phyloP scores from a whole-genome alignment of 2,113 vertebrate species.

The Hypanus sabinus region DNA sequence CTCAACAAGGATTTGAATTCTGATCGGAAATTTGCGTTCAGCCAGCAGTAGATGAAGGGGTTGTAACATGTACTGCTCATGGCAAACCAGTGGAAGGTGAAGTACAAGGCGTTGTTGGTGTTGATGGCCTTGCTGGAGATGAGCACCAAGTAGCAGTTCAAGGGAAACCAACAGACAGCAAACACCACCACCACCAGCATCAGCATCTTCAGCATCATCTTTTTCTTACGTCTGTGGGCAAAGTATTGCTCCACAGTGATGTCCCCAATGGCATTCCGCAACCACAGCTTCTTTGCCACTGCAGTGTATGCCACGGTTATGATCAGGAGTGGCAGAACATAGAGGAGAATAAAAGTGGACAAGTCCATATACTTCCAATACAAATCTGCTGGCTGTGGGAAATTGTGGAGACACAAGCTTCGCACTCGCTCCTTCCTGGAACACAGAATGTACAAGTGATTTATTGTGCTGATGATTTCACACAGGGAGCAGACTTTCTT shows the following conservation, averaged over 20 bases:
- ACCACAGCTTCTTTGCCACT: conserved; percentile 69
- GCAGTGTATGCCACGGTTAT: conserved; percentile 57
- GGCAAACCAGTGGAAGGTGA: conserved; percentile 66
- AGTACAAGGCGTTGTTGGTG: conserved; percentile 60
- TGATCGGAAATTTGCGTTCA: conserved; percentile 58
- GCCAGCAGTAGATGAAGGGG: conserved; percentile 70
- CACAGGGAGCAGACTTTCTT: too few species aligned
- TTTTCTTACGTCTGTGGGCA: conserved; percentile 61
- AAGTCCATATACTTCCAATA: conserved; percentile 70
- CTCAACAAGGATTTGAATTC: conserved; percentile 55
- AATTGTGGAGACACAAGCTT: conserved; percentile 61
- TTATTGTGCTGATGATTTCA: neutral
- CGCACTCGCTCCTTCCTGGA: conserved; percentile 58
- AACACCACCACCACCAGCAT: conserved; percentile 63
- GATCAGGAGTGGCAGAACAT: conserved; percentile 62
- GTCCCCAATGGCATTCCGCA: conserved; percentile 61
- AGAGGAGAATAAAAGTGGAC: conserved; percentile 62
- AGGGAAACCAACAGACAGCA: conserved; percentile 63
- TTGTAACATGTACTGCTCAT: conserved; percentile 72
- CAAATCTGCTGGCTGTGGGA: conserved; percentile 62
- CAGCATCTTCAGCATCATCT: conserved; percentile 68
- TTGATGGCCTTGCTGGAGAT: conserved; percentile 62
- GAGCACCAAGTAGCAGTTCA: conserved; percentile 64
- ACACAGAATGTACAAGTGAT: conserved; percentile 40
- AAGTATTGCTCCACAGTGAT: conserved; percentile 64